phyloP scores from a whole-genome alignment of 2,113 vertebrate genomes.

The Phasianus colchicus region DNA sequence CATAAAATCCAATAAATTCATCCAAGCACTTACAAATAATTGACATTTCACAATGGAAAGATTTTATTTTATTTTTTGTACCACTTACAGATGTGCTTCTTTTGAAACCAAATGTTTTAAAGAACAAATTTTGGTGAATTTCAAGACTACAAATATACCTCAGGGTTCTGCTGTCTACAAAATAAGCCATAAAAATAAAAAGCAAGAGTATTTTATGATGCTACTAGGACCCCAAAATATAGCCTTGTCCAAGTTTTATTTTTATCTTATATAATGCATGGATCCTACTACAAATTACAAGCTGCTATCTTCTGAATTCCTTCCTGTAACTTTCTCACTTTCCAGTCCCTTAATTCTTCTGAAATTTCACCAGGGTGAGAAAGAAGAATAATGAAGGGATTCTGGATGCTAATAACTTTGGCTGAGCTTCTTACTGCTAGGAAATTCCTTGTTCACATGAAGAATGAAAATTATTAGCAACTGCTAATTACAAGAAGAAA shows the following conservation, averaged over 20 bases:
- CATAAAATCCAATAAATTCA: constrained; percentile 69
- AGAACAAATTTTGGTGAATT: constrained; percentile 31
- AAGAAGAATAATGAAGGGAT: not conserved
- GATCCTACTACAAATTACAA: constrained; percentile 23
- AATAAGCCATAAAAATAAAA: constrained; percentile 61
- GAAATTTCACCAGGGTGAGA: not conserved
- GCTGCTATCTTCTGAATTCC: not conserved
- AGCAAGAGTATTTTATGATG: constrained; percentile 42
- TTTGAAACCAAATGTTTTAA: constrained; percentile 46
- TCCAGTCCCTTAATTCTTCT: not conserved
- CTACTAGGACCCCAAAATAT: constrained; percentile 42
- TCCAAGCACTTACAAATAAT: constrained; percentile 57
- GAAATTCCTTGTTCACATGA: not conserved
- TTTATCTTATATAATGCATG: constrained; percentile 43
- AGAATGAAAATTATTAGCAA: not conserved
- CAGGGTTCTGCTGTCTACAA: constrained; percentile 33
- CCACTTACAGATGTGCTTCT: not conserved
- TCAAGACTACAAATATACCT: constrained; percentile 42
- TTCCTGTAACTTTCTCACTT: constrained; percentile 7
- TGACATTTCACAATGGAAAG: constrained; percentile 40
- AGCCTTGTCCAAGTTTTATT: constrained; percentile 45
- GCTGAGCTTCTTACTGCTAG: not conserved
- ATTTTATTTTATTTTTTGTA: constrained; percentile 24
- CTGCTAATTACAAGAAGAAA: not conserved
- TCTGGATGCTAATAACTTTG: not conserved